Evolutionary conservation across 2,797 vertebrate genomes (phyloP), one percentile per base, ranked within the genome.

Genomic region (Glossophaga mutica): DNA sequence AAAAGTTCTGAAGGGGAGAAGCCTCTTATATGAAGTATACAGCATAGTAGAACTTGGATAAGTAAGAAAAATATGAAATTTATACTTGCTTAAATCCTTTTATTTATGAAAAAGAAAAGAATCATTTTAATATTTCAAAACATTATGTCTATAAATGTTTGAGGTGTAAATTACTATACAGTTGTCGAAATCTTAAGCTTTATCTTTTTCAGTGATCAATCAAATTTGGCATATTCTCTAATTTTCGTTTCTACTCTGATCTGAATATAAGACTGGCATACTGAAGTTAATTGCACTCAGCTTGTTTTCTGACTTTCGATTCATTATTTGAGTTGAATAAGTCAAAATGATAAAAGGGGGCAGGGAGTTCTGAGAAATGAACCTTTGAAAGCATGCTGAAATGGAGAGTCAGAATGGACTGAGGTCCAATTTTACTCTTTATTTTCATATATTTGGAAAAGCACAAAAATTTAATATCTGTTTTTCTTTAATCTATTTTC

Each of bases 311-410:
- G 32, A 84, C 83, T 96, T 95, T 85, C 94, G 94, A 94, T 83
- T 97, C 78, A 84, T 91, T 97, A 77, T 96, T 95, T 96, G 77
- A 94, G 65, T 89, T 77, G 86, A 96, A 81, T 81, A 91, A 92
- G 86, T 97, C 88, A 97, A 96, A 97, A 97, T 96, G 95, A 97
- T 96, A 92, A 62, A 95, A 88, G 79, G 87, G 76, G 95, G 83
- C 96, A 94, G 70, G n/a, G 70, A 57, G 70, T 67, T 87, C 52
- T 94, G 83, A 42, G 68, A 88, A 94, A n/a, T 55, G 37, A 96
- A 93, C 77, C 52, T 78, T 55, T 90, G 62, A 95, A 94, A 92
- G 42, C 57, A 83, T 26, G 34, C 24, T 79, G 29, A 95, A 68
- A 29, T 87, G 42, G 21, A 92, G 24, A 94, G 37, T 46, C 18